Conservation (phyloP, 1,140 invertebrate species). For the Sesamia nonagrioides region DNA sequence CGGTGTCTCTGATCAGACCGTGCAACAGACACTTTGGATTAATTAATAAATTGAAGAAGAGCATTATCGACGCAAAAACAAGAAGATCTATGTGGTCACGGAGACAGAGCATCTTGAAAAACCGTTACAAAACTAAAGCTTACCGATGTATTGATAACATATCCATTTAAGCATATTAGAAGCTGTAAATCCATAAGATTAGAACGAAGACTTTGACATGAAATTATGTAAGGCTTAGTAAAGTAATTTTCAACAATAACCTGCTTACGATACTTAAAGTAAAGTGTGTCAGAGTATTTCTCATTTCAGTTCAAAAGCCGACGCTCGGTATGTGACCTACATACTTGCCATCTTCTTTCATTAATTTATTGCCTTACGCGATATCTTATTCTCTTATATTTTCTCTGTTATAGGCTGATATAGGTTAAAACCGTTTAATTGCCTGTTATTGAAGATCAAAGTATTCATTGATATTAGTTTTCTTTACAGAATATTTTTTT, state of each 20-base stretch:
- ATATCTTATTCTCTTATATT: not conserved
- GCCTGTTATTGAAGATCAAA: not conserved
- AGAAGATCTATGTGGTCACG: no score
- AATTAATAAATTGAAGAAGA: no score
- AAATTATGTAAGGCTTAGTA: constrained; percentile 4
- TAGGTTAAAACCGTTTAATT: not conserved
- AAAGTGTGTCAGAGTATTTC: constrained; percentile 23
- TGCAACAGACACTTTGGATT: no score
- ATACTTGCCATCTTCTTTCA: not conserved
- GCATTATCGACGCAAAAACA: no score
- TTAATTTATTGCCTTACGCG: constrained; percentile 3
- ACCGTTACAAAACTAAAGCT: not conserved
- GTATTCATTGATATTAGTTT: not conserved
- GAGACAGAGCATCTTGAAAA: no score
- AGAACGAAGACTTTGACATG: constrained; percentile 11
- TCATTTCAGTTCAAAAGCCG: not conserved
- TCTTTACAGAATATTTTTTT: no score
- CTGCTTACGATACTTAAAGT: not conserved
- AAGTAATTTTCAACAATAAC: constrained; percentile 26
- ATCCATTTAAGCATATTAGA: not conserved
- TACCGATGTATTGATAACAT: not conserved
- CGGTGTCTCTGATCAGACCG: no score
- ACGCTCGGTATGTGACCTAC: not conserved
- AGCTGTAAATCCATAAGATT: constrained; percentile 8
- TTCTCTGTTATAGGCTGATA: not conserved